Evolutionary conservation across 2,888 invertebrate genomes (phyloP).

Genomic region (Drosophila diplacantha): DNA sequence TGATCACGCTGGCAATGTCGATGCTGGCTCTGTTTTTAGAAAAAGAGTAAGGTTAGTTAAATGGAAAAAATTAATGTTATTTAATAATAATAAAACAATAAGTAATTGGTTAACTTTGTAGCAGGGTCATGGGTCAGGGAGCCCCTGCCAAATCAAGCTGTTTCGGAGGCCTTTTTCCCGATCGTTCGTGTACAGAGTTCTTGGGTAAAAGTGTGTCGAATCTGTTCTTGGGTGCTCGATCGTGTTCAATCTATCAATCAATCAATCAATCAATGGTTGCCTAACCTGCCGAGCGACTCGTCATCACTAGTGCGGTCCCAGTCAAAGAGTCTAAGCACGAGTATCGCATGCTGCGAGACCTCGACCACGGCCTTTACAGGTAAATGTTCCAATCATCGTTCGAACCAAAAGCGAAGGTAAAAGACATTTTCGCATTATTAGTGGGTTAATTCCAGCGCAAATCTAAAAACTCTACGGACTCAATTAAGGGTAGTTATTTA

Average conservation of each 20-base stretch:
- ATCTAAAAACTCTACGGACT: constrained; percentile 23
- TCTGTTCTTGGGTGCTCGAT: constrained; percentile 10
- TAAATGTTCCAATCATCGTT: constrained; percentile 18
- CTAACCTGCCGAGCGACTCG: constrained; percentile 95
- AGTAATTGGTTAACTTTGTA: constrained; percentile 39
- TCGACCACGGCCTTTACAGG: constrained; percentile 81
- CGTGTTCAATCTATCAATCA: constrained; percentile 22
- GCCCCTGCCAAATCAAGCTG: constrained; percentile 9
- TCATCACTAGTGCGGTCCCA: constrained; percentile 94
- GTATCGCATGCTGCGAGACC: constrained; percentile 79
- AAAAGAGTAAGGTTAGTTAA: constrained; percentile 3
- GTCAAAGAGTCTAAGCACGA: constrained; percentile 88
- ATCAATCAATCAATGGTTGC: constrained; percentile 40
- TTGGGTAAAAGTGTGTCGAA: not conserved
- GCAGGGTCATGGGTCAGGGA: constrained; percentile 39
- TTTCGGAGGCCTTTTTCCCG: constrained; percentile 13
- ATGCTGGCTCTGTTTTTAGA: constrained; percentile 82
- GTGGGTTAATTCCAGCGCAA: constrained; percentile 27
- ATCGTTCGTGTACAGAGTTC: constrained; percentile 5
- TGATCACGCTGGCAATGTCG: constrained; percentile 84
- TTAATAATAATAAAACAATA: constrained; percentile 13
- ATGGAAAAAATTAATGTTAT: not conserved
- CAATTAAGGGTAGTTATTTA: constrained; percentile 17
- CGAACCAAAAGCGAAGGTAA: constrained; percentile 35
- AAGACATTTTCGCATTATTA: constrained; percentile 38